Conservation (phyloP, 2,888 invertebrate genomes). For the Leptinotarsa peninsularis region DNA sequence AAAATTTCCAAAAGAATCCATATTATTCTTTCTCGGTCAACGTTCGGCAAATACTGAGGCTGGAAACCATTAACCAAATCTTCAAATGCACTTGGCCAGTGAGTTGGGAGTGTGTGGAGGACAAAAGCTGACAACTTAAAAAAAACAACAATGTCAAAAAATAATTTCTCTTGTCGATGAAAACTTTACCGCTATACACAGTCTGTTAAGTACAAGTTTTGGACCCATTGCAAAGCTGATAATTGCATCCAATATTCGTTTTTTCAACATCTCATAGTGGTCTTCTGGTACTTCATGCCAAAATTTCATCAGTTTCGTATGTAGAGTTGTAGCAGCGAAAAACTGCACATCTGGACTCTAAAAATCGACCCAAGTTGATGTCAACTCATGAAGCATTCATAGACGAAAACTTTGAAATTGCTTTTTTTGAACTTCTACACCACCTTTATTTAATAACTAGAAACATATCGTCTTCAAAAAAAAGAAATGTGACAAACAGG, state of each 20-base stretch:
- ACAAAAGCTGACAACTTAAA: constrained; percentile 86
- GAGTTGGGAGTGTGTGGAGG: constrained; percentile 73
- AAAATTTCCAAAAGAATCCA: constrained; percentile 85
- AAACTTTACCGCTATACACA: constrained; percentile 84
- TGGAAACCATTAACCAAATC: constrained; percentile 74
- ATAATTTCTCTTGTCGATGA: neutral
- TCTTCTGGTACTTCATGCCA: constrained; percentile 89
- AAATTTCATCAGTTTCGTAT: constrained; percentile 87
- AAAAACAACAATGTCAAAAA: neutral
- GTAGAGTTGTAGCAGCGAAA: constrained; percentile 91
- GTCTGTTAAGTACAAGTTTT: constrained; percentile 85
- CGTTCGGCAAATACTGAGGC: constrained; percentile 70
- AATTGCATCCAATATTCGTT: constrained; percentile 82
- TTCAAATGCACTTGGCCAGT: constrained; percentile 77
- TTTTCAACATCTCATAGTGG: constrained; percentile 81
- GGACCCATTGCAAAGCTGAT: constrained; percentile 84
- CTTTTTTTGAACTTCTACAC: too few species aligned
- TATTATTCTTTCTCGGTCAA: constrained; percentile 71
- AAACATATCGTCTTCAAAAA: too few species aligned
- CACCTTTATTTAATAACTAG: too few species aligned
- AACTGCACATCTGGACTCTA: constrained; percentile 91
- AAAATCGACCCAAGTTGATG: constrained; percentile 50
- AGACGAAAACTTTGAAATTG: too few species aligned
- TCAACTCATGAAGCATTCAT: too few species aligned
- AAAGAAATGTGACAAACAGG: too few species aligned